Evolutionary conservation across 2,113 vertebrate species (phyloP), one percentile per base, ranked within the genome.

Genomic region (Fulmarus glacialis): DNA sequence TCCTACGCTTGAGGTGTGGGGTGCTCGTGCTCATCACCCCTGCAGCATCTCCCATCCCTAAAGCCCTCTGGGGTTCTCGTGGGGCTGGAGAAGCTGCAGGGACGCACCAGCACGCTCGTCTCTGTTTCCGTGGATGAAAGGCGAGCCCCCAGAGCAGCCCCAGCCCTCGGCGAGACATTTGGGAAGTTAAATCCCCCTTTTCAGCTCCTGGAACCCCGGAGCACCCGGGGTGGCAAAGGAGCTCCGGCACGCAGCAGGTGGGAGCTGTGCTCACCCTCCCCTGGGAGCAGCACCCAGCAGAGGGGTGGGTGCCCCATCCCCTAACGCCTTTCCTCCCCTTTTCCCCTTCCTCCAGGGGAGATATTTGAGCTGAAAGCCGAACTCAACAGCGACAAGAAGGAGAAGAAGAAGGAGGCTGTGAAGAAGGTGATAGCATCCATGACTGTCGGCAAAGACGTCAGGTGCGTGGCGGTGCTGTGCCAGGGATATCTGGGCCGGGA

Each of bases 341-440:
- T 17, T 26, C 38, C 68, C 19, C 6, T 91, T 92, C 95, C 45
- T 93, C 29, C 96, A 99, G 99, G 99, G 82, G 99, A 99, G 98
- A 99, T 99, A 91, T 99, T 99, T 95, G 99, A 99, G 98, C 98
- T 99, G 96, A 99, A 99, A 95, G 99, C 99, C 2, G 99, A 99
- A 94, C 98, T 99, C 45, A 99, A 99, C 98, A 99, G 99, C 8
- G 99, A 99, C 97, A 99, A 99, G 98, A 99, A 99, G 94, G 99
- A 99, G 97, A 99, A 99, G 98, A 99, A 99, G 98, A 99, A 99
- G 94, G 99, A 99, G 96, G 99, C 99, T 0, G 99, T 99, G 94
- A 99, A 99, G 98, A 99, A 99, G 97, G 99, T 99, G 97, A 99
- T 99, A 3, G 99, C 99, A 0, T 99, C 99, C 16, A 99, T 99